Evolutionary conservation across 1,140 invertebrate species (phyloP), one percentile per base, ranked within the genome.

Genomic region (Rhagoletis pomonella): DNA sequence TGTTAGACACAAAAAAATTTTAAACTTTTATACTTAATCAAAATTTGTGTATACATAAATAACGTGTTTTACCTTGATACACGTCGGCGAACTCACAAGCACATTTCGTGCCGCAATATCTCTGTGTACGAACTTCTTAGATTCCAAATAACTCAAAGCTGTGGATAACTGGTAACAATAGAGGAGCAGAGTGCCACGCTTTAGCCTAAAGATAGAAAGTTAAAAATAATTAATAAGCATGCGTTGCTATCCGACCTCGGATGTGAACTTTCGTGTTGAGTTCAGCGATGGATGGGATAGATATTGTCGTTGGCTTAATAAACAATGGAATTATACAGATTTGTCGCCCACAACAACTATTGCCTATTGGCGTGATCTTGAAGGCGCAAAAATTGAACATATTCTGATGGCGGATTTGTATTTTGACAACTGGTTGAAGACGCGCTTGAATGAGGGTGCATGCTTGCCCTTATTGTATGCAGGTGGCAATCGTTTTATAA

Each of bases 101-200:
- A 99, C 98, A 94, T 99, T 99, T 90, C 99, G 95, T 0, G 99
- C 99, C 42, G 99, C 99, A 87, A 96, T 96, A 90, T 96, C 98
- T 95, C 98, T 95, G 93, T 99, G 99, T 59, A 99, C 98, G 94
- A 99, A 99, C 94, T 99, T 99, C 93, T 99, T 99, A 90, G 97
- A 98, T 94, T 99, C 98, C 85, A 99, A 95, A 93, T 99, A 99
- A 86, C 98, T 98, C 3, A 99, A 94, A 42, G 99, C 99, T 14
- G 98, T 99, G 67, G 97, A 98, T 14, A 99, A 94, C 94, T 99
- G 99, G 94, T 97, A 99, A 88, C 97, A 96, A 94, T 98, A 99
- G 87, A 97, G 94, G n/a, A 99, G 95, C 62, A 99, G 95, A 0
- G 96, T 98, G 3, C 96, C 96, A 17, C 98, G 95, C 90, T 98